phyloP scores from a whole-genome alignment of 2,797 vertebrate species.

The Distichodus sexfasciatus region DNA sequence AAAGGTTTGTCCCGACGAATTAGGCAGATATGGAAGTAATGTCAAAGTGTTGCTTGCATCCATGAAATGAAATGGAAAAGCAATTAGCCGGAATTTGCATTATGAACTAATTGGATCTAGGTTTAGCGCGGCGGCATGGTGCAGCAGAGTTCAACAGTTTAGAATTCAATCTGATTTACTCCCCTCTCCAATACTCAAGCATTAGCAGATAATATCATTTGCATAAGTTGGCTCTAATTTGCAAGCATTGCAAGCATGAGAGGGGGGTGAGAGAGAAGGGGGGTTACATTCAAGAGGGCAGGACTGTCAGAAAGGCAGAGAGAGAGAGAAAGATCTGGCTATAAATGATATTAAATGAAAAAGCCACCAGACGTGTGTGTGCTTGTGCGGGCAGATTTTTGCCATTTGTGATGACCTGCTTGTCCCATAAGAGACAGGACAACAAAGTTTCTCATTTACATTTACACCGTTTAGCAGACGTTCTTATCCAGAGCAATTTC shows the following conservation, averaged over 20 bases:
- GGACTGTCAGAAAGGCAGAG: neutral
- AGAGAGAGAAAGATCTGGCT: neutral
- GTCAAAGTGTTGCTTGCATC: conserved; percentile 80
- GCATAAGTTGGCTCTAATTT: conserved; percentile 55
- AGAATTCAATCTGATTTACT: conserved; percentile 60
- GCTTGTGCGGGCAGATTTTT: neutral
- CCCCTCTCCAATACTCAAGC: conserved; percentile 47
- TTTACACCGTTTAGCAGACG: no score
- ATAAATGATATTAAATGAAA: neutral
- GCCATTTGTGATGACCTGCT: no score
- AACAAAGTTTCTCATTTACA: no score
- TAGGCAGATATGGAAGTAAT: conserved; percentile 67
- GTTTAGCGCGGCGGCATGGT: conserved; percentile 57
- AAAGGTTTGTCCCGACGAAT: conserved; percentile 80
- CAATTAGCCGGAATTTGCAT: conserved; percentile 82
- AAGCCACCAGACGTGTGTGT: no score
- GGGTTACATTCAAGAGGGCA: neutral
- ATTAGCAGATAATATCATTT: conserved; percentile 58
- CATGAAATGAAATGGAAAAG: conserved; percentile 82
- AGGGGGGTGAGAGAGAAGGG: neutral
- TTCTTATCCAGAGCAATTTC: no score
- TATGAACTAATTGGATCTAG: conserved; percentile 80
- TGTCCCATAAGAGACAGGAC: no score
- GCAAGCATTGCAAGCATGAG: conserved; percentile 18
- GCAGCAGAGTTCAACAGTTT: conserved; percentile 52